Evolutionary conservation across 2,888 invertebrate species (phyloP).

Genomic region (Polyommatus icarus): DNA sequence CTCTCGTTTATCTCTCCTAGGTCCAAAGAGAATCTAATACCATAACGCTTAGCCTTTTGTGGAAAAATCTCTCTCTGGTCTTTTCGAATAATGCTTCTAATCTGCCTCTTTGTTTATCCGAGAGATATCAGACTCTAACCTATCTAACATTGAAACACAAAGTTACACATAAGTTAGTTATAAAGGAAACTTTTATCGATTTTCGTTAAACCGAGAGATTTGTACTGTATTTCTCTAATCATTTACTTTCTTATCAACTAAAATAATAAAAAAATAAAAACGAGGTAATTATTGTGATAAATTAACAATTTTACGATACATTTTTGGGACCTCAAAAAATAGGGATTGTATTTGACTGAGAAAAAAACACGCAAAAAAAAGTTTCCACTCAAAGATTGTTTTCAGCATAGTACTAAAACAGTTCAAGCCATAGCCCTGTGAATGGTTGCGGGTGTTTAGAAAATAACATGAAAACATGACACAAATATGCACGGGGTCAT

Average conservation of each 20-base stretch:
- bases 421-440: background rate
- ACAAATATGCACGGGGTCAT: background rate
- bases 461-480: constrained; percentile 12
- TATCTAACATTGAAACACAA: background rate
- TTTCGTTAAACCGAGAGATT: background rate
- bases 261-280: too few relatives aligned
- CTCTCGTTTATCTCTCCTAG: background rate
- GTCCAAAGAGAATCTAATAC: too few relatives aligned
- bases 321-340: too few relatives aligned
- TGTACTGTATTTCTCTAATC: background rate
- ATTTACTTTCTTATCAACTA: background rate
- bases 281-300: too few relatives aligned
- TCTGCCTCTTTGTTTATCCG: background rate
- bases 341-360: too few relatives aligned
- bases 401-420: background rate
- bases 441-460: background rate
- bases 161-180: background rate
- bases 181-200: background rate
- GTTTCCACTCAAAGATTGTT: too few relatives aligned
- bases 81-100: background rate
- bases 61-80: background rate
- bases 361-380: too few relatives aligned
- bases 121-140: background rate
- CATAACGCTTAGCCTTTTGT: too few relatives aligned
- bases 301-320: too few relatives aligned